phyloP scores from a whole-genome alignment of 2,113 vertebrate species.

The Mandrillus leucophaeus region DNA sequence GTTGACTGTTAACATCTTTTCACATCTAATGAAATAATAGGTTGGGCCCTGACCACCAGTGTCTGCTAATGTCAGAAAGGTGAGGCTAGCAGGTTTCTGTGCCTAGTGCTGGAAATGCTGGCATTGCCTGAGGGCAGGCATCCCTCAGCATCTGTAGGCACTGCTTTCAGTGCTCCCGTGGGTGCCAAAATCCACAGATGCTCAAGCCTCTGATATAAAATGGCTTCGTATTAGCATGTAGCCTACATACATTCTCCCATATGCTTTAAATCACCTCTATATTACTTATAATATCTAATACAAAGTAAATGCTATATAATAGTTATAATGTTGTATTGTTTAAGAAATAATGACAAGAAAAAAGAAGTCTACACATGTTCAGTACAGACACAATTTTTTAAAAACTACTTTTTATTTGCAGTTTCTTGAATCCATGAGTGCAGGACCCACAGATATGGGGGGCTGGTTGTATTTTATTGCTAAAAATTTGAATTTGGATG shows the following conservation, averaged over 20 bases:
- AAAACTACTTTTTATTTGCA: not conserved
- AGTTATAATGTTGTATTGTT: not conserved
- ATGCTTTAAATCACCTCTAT: not conserved
- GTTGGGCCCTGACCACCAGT: too few relatives aligned
- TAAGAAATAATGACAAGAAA: not conserved
- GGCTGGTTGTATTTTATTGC: not conserved
- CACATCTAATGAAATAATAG: not conserved
- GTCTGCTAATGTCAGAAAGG: not conserved
- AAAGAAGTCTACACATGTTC: not conserved
- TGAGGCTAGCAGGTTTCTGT: too few relatives aligned
- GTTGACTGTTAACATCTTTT: not conserved
- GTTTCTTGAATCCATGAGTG: not conserved
- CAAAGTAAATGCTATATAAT: too few relatives aligned
- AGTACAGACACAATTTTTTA: not conserved
- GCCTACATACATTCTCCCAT: not conserved
- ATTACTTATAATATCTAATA: not conserved
- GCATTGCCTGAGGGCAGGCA: too few relatives aligned
- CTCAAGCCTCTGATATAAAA: not conserved
- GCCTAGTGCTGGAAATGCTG: too few relatives aligned
- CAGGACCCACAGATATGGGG: not conserved
- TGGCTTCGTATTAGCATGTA: not conserved
- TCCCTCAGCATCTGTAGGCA: too few relatives aligned
- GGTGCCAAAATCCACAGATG: not conserved
- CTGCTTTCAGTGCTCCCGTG: too few relatives aligned
- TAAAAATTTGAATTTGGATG: not conserved